These are phyloP conservation scores for Brachionus paranguensis DNA, from an alignment of 1,140 invertebrate genomes.

Conservation along the genomic window DNA sequence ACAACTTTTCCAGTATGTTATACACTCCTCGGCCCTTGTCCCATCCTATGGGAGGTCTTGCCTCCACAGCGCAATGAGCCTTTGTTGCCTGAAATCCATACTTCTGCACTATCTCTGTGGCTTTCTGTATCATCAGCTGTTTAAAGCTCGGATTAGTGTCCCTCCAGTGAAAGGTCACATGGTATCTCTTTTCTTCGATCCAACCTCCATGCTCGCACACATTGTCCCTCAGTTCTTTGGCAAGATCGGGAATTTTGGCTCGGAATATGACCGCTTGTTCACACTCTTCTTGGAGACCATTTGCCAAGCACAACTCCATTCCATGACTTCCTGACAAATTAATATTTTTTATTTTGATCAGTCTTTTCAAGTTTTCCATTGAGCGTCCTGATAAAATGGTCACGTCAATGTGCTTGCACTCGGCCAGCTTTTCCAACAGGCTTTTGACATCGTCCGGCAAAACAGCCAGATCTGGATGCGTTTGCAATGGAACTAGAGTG, in stretches of 20 bases:
- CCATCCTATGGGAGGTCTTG: conserved; percentile 79
- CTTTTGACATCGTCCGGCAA: conserved; percentile 69
- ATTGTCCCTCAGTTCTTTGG: conserved; percentile 74
- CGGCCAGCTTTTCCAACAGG: conserved; percentile 8
- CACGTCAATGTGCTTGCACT: neutral
- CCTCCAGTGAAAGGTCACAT: conserved; percentile 79
- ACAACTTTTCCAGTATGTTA: conserved; percentile 78
- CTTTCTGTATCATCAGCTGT: conserved; percentile 58
- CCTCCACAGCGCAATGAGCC: conserved; percentile 78
- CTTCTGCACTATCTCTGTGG: neutral
- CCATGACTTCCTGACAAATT: conserved; percentile 54
- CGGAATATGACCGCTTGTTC: conserved; percentile 48
- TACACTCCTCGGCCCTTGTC: conserved; percentile 80
- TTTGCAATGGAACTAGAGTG: conserved; percentile 76
- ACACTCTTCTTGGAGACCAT: conserved; percentile 67
- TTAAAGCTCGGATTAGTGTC: conserved; percentile 59
- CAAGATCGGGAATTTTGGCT: conserved; percentile 67
- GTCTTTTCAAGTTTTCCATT: conserved; percentile 7
- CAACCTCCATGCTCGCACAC: conserved; percentile 77
- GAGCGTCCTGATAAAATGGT: neutral
- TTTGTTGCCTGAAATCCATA: conserved; percentile 9
- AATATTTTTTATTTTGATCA: neutral
- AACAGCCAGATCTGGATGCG: conserved; percentile 77
- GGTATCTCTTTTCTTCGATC: conserved; percentile 81
- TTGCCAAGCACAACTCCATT: neutral